A percentile compares a stretch with the other conserved stretches of the same genome.
phyloP scores from a whole-genome alignment of 2,113 vertebrate species.

The Odocoileus virginianus region DNA sequence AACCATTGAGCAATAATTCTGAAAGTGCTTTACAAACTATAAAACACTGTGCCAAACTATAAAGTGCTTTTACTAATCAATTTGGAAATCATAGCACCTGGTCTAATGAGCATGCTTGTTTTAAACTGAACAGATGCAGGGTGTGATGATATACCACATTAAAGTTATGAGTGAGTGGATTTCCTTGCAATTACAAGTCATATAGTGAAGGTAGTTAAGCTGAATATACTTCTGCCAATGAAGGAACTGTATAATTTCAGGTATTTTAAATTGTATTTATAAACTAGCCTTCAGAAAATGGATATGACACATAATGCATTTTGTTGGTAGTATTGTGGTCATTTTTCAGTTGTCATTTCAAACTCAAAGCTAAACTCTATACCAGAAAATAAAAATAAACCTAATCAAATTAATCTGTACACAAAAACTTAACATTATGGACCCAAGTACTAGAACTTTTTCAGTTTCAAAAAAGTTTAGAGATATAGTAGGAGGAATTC shows the following conservation, averaged over 20 bases:
- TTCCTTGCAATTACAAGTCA: conserved; percentile 11
- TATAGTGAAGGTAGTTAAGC: not conserved
- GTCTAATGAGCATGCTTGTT: conserved; percentile 12
- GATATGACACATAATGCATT: not conserved
- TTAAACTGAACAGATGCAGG: conserved; percentile 34
- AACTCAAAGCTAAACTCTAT: not conserved
- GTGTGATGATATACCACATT: not conserved
- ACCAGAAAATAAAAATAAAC: not conserved
- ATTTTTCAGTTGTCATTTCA: not conserved
- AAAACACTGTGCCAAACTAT: conserved; percentile 24
- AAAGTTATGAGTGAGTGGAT: conserved; percentile 25
- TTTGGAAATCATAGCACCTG: conserved; percentile 41
- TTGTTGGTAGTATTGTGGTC: not conserved
- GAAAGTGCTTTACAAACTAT: not conserved
- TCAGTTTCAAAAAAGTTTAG: not conserved
- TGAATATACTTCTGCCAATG: not conserved
- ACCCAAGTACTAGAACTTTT: not conserved
- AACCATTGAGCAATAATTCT: not conserved
- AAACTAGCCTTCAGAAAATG: not conserved
- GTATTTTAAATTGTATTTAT: not conserved
- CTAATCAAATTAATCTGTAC: not conserved
- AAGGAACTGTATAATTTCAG: not conserved
- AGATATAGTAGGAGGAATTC: not conserved
- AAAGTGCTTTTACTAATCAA: conserved; percentile 34
- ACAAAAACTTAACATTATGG: not conserved